Percentiles rank a stretch among this genome's conserved stretches.
These are phyloP conservation scores for Caenorhabditis tropicalis DNA, from an alignment of 1,140 invertebrate species.

Conservation along the genomic window DNA sequence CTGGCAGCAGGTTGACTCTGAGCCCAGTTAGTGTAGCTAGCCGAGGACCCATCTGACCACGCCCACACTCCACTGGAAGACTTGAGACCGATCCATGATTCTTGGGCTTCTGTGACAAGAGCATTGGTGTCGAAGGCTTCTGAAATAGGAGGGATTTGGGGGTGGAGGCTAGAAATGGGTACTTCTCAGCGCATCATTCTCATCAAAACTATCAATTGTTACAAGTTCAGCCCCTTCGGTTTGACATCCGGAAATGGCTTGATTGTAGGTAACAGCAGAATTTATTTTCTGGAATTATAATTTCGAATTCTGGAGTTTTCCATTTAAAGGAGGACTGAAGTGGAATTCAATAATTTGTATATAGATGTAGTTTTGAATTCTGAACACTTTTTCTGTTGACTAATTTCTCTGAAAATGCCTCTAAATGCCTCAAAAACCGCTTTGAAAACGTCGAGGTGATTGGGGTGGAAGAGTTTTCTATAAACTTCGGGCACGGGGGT, in stretches of 20 bases:
- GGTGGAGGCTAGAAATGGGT: neutral
- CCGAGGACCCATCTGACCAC: neutral
- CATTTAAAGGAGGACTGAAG: too few species aligned
- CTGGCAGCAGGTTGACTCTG: neutral
- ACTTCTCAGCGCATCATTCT: slow-evolving; percentile 14
- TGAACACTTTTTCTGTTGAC: too few species aligned
- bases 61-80: neutral
- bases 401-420: too few species aligned
- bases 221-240: neutral
- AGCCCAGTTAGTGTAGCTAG: neutral
- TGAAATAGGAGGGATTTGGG: neutral
- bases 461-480: too few species aligned
- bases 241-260: neutral
- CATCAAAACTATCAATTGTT: neutral
- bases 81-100: neutral
- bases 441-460: too few species aligned
- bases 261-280: neutral
- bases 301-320: too few species aligned
- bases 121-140: neutral
- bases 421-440: too few species aligned
- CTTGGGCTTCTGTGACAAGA: neutral
- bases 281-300: slow-evolving; percentile 17
- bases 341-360: too few species aligned
- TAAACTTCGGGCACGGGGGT: too few species aligned
- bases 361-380: too few species aligned